These are phyloP conservation scores for Enoplosus armatus DNA, from an alignment of 2,797 vertebrate species.

Conservation along the genomic window DNA sequence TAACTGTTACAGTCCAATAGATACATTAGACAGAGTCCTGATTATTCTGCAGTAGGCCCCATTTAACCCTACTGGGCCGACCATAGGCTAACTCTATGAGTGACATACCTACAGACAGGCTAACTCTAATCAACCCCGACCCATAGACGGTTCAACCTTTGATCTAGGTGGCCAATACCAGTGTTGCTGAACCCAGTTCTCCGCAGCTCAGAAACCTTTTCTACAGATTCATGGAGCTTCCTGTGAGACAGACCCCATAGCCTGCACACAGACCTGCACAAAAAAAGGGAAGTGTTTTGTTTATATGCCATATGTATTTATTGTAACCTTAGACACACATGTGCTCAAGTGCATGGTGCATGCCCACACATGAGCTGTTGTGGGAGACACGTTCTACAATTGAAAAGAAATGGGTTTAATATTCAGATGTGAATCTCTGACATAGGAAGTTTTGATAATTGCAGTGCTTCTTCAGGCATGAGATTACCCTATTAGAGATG, in stretches of 20 bases:
- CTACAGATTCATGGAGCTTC: constrained; percentile 81
- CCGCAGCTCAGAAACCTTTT: constrained; percentile 83
- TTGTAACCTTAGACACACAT: constrained; percentile 37
- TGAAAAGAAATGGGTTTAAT: constrained; percentile 36
- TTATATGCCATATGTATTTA: constrained; percentile 41
- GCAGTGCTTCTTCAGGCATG: constrained; percentile 60
- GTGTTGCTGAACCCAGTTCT: constrained; percentile 86
- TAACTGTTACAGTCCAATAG: constrained; percentile 45
- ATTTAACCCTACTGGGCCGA: constrained; percentile 45
- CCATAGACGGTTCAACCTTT: constrained; percentile 60
- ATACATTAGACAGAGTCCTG: constrained; percentile 33
- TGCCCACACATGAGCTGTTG: constrained; percentile 19
- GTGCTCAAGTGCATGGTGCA: constrained; percentile 39
- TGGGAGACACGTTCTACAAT: constrained; percentile 24
- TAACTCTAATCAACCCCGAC: constrained; percentile 62
- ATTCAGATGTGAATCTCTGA: constrained; percentile 54
- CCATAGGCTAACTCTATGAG: constrained; percentile 54
- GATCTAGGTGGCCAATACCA: constrained; percentile 71
- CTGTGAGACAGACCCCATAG: constrained; percentile 79
- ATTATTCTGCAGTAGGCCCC: constrained; percentile 71
- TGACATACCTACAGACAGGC: constrained; percentile 66
- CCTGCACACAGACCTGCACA: constrained; percentile 56
- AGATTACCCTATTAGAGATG: constrained; percentile 44
- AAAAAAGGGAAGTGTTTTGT: constrained; percentile 29
- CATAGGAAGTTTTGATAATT: constrained; percentile 53